Evolutionary conservation across 64 coral and sea anemone species (phyloP), one percentile per base, ranked within the genome.

Genomic region (Pocillopora verrucosa): DNA sequence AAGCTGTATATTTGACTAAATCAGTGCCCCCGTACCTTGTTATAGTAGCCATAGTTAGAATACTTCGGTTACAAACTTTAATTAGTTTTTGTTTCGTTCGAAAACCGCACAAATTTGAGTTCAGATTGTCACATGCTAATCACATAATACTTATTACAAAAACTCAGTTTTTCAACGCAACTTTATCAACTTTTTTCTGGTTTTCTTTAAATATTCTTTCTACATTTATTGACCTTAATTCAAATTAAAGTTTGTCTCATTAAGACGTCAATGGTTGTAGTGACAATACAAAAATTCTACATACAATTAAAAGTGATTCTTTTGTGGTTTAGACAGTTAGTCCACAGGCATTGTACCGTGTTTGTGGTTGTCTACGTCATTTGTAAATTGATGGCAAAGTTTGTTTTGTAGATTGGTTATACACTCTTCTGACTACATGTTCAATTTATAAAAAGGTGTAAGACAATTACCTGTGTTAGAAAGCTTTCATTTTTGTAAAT

Each of bases 301-400:
- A 30, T n/a, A 25, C 67, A 70, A 70, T 70, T 7, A 70, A 77
- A 77, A 77, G 75, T 77, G 36, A 56, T 77, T 77, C 37, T 77
- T 56, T 77, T 77, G 20, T 70, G 75, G 34, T 36, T 77, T 56
- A 5, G 75, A 77, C 41, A 45, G 20, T 77, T 56, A n/a, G 56
- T 1, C 19, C 14, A 6, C 22, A 58, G 17, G 20, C 41, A 22
- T 77, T 77, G 13, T 22, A 20, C 51, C 51, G 75, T 77, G 45
- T 5, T 56, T 56, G 17, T 20, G 75, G 45, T 58, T 36, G 30
- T 34, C 17, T 41, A 70, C 67, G 1, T 70, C 3, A 51, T 51
- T 51, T 51, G 41, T 51, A 51, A 51, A 51, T 51, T 51, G 41
- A 51, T 51, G 41, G 41, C 41, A 51, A 51, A 51, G 41, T 51